These are phyloP conservation scores for Coracopsis vasa DNA, from an alignment of 2,113 vertebrate species.

Conservation along the genomic window DNA sequence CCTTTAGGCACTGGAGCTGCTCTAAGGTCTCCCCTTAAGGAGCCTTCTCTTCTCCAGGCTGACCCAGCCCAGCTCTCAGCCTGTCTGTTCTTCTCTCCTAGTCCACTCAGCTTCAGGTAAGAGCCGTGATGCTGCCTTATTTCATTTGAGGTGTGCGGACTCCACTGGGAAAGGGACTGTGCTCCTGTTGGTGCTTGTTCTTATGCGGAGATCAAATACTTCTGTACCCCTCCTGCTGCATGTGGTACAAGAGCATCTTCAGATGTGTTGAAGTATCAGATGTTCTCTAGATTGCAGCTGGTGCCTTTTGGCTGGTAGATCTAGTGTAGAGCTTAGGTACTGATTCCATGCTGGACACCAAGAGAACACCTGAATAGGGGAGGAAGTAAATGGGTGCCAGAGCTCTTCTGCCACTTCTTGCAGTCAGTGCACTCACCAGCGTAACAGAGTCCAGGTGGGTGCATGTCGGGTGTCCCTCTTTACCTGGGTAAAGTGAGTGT, in stretches of 20 bases:
- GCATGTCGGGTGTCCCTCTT: neutral
- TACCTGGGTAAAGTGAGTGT: neutral
- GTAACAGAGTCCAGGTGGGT: neutral
- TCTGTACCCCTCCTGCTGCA: neutral
- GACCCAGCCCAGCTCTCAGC: neutral
- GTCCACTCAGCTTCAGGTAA: neutral
- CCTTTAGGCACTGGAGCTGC: neutral
- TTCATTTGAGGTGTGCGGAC: neutral
- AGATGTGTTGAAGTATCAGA: neutral
- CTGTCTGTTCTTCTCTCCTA: neutral
- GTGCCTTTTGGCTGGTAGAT: neutral
- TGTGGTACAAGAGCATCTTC: neutral
- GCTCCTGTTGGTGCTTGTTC: neutral
- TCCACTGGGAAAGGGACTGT: neutral
- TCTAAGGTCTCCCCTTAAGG: neutral
- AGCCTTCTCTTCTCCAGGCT: neutral
- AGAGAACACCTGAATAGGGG: neutral
- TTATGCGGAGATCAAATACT: neutral
- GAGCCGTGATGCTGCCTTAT: neutral
- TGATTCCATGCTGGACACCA: neutral
- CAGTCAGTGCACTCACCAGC: rapidly evolving
- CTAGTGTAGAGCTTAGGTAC: neutral
- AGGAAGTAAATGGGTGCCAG: neutral
- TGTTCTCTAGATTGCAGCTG: neutral
- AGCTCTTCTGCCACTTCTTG: neutral